Evolutionary conservation across 2,888 invertebrate species (phyloP).

Genomic region (Corbicula japonica): DNA sequence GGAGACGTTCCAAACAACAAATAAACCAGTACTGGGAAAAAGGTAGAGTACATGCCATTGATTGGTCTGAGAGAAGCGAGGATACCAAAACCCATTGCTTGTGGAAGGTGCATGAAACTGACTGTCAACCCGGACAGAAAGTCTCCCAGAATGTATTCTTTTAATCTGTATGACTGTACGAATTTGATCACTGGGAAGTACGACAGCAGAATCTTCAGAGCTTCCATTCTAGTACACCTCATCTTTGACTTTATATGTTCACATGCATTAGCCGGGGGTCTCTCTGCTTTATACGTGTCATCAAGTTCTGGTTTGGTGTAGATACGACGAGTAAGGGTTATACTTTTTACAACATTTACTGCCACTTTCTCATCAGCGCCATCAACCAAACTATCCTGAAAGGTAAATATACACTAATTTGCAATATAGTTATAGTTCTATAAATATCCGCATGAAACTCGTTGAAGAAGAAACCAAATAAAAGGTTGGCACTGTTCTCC

Average conservation of each 20-base stretch:
- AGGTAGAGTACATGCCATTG: constrained; percentile 78
- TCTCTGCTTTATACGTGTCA: not conserved
- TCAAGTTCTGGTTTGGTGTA: constrained; percentile 5
- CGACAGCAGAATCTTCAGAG: not conserved
- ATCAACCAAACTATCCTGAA: no score
- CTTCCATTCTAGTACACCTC: not conserved
- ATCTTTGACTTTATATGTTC: not conserved
- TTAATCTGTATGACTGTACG: constrained; percentile 68
- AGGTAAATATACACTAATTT: no score
- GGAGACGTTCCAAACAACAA: constrained; percentile 79
- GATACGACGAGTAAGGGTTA: not conserved
- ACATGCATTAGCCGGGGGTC: not conserved
- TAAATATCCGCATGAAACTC: no score
- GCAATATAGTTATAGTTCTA: no score
- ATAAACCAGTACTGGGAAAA: constrained; percentile 79
- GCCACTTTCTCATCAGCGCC: no score
- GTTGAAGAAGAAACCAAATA: no score
- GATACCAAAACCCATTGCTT: constrained; percentile 81
- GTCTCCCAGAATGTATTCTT: constrained; percentile 74
- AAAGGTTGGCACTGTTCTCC: no score
- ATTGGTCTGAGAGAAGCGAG: constrained; percentile 76
- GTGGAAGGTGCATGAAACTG: constrained; percentile 83
- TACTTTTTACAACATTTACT: no score
- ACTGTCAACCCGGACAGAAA: constrained; percentile 79
- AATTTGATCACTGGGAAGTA: constrained; percentile 64